A percentile compares a stretch with the other conserved stretches of the same genome.
Evolutionary conservation across 2,113 vertebrate species (phyloP).

Genomic region (Cnemophilus loriae): DNA sequence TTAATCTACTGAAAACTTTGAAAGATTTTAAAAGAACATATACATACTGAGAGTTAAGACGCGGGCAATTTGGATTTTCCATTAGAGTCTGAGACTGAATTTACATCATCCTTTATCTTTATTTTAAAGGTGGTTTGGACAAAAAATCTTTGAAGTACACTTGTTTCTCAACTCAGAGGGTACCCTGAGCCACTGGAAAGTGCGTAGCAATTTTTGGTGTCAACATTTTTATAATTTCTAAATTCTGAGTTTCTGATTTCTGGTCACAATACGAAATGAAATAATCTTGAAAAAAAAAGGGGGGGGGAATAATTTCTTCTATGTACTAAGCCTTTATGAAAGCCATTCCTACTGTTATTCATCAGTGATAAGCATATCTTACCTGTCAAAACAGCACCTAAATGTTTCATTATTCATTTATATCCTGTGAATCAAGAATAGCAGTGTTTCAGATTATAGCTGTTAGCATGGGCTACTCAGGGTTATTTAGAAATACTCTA

Average conservation of each 20-base stretch:
- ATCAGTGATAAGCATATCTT: neutral
- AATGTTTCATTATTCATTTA: neutral
- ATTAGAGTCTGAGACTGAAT: neutral
- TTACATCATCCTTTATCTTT: neutral
- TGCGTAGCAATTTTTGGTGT: neutral
- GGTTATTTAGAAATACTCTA: neutral
- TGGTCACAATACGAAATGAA: neutral
- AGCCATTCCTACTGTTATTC: accelerated
- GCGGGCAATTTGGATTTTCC: neutral
- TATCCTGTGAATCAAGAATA: neutral
- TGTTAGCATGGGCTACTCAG: neutral
- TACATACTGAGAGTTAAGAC: neutral
- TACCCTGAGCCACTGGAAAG: neutral
- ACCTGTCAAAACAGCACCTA: neutral
- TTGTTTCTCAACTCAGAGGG: neutral
- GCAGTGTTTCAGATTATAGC: neutral
- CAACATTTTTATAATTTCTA: neutral
- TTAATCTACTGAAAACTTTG: neutral
- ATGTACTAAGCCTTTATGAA: neutral
- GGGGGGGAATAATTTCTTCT: accelerated
- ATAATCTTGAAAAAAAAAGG: neutral
- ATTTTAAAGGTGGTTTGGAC: neutral
- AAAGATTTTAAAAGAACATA: neutral
- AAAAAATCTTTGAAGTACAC: neutral
- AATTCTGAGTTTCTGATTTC: neutral